These are phyloP conservation scores for Oxystoma pomonae DNA, from an alignment of 2,888 invertebrate genomes.

Conservation along the genomic window DNA sequence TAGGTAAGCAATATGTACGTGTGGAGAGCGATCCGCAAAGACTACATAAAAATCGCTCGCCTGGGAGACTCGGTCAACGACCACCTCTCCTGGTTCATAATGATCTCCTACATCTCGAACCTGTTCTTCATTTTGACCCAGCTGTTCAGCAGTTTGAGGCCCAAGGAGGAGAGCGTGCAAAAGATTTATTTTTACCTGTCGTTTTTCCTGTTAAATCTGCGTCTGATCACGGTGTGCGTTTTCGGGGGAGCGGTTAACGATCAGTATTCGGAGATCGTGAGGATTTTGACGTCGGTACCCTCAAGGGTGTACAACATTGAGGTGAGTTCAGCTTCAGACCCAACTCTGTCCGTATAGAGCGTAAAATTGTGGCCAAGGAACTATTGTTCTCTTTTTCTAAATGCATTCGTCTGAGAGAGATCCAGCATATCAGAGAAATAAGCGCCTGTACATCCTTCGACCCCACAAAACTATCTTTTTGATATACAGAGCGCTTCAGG, in stretches of 20 bases:
- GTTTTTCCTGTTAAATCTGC: conserved; percentile 41
- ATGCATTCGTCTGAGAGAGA: too few species aligned
- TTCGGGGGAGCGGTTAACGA: conserved; percentile 40
- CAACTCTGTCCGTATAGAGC: too few species aligned
- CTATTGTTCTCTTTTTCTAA: too few species aligned
- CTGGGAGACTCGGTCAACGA: conserved; percentile 52
- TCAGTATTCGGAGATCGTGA: conserved; percentile 35
- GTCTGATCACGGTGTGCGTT: conserved; percentile 36
- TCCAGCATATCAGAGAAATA: too few species aligned
- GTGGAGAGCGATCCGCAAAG: conserved; percentile 27
- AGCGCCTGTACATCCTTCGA: too few species aligned
- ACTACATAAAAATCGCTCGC: conserved; percentile 25
- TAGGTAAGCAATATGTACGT: conserved; percentile 23
- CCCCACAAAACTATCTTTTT: too few species aligned
- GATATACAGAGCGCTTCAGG: too few species aligned
- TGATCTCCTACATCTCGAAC: conserved; percentile 65
- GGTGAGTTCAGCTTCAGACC: conserved; percentile 45
- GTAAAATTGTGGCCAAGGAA: too few species aligned
- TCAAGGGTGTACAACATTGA: conserved; percentile 60
- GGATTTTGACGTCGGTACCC: conserved; percentile 58
- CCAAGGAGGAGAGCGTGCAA: conserved; percentile 30
- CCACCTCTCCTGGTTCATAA: conserved; percentile 57
- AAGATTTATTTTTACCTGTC: conserved; percentile 38
- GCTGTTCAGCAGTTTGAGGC: conserved; percentile 60
- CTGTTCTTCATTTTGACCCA: conserved; percentile 71